These are phyloP conservation scores for Odontamblyopus rebecca DNA, from an alignment of 2,797 vertebrate species.

Conservation along the genomic window DNA sequence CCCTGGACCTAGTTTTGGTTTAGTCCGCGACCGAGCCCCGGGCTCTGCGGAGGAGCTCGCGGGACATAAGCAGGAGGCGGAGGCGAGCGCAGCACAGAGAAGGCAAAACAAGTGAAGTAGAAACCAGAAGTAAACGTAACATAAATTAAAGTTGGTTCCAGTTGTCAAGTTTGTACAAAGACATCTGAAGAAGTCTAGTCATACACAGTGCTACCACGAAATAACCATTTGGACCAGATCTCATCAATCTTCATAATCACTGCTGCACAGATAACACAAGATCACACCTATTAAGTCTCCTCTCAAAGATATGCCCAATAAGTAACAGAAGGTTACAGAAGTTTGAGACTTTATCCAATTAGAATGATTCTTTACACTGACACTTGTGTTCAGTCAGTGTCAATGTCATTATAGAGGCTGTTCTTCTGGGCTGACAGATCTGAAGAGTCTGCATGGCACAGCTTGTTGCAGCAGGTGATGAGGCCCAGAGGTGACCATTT, in stretches of 20 bases:
- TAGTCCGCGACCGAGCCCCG: too few relatives aligned
- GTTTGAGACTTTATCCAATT: not conserved
- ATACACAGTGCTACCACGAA: not conserved
- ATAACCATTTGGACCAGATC: slow-evolving; percentile 5
- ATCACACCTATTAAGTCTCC: slow-evolving; percentile 24
- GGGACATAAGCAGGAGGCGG: too few relatives aligned
- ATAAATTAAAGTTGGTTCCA: slow-evolving; percentile 8
- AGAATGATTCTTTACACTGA: not conserved
- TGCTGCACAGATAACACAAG: slow-evolving; percentile 19
- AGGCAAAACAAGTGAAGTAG: too few relatives aligned
- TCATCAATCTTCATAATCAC: slow-evolving; percentile 21
- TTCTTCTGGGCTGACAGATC: slow-evolving; percentile 22
- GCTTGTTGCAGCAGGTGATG: slow-evolving; percentile 28
- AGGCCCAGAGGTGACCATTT: slow-evolving; percentile 36
- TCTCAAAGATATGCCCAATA: slow-evolving; percentile 29
- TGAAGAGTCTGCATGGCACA: slow-evolving; percentile 19
- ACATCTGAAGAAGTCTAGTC: slow-evolving; percentile 3
- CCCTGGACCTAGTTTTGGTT: too few relatives aligned
- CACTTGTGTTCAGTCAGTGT: slow-evolving; percentile 1
- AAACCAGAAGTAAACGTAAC: not conserved
- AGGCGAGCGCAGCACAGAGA: too few relatives aligned
- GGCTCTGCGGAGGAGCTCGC: too few relatives aligned
- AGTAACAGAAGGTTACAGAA: slow-evolving; percentile 4
- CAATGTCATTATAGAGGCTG: not conserved
- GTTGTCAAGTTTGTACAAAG: not conserved